Base-by-base conservation (phyloP, 1,140 invertebrate species). In the Amyelois transitella region DNA sequence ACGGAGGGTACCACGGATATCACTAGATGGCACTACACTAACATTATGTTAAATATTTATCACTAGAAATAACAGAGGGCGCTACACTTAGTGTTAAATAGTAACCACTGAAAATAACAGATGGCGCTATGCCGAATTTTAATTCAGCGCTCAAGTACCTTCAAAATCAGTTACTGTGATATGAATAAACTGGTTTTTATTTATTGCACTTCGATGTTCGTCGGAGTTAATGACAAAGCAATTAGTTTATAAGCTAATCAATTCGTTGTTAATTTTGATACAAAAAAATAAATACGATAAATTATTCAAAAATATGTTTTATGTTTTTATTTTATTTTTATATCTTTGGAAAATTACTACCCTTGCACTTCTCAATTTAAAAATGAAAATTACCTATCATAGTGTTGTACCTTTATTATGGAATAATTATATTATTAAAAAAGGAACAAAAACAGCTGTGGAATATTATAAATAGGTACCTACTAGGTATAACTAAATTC, bases 11-110 rank as follows among this genome's bases (percentile, higher is more conserved):
- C n/a, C n/a, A n/a, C n/a, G n/a, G 8, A 17, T 0, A 7, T 25
- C 24, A 18, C 17, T 52, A 52, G 53, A 49, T 55, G 53, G 47
- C 53, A 21, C 20, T 55, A 24, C 38, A 24, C 7, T 28, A 28
- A 45, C 5, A 28, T 28, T 28, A 28, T 28, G 12, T 6, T 28
- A 6, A 28, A 28, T 28, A 28, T 28, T 28, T 28, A 28, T 28
- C 25, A 28, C 12, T 28, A 28, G 12, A 28, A 28, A 28, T 28
- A 28, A 28, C 12, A n/a, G 32, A 38, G n/a, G 32, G 32, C 32
- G n/a, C n/a, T 14, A 14, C n/a, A 4, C n/a, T 24, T 24, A 4
- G 25, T 32, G 1, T 32, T 6, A 38, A 38, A 38, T 38, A 38
- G 32, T 38, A 14, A 38, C 32, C 32, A 14, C n/a, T 14, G 2